Percentiles rank a stretch among this genome's conserved stretches.
phyloP scores from a whole-genome alignment of 2,888 invertebrate genomes.

The Biston stratarius region DNA sequence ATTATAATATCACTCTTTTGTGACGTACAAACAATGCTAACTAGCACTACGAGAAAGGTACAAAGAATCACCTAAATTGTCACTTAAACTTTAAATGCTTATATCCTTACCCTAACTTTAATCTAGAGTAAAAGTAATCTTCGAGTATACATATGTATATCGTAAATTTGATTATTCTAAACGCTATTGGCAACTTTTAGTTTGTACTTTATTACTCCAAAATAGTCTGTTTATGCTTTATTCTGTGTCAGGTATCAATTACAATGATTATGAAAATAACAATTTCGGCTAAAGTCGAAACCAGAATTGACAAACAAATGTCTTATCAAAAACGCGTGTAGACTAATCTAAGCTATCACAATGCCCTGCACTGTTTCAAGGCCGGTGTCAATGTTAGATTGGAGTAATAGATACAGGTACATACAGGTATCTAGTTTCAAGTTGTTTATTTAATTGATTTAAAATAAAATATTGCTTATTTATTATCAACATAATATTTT shows the following conservation, averaged over 20 bases:
- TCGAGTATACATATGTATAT: too few species aligned
- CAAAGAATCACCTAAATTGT: too few species aligned
- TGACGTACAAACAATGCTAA: too few species aligned
- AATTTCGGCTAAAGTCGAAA: background rate
- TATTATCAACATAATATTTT: background rate
- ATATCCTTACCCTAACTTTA: too few species aligned
- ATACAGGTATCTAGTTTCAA: background rate
- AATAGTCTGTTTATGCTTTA: background rate
- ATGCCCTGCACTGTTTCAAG: slow-evolving; percentile 14
- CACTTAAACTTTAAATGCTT: too few species aligned
- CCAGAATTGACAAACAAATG: slow-evolving; percentile 13
- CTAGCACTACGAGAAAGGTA: too few species aligned
- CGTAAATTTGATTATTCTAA: too few species aligned
- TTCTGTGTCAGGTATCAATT: background rate
- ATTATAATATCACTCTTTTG: too few species aligned
- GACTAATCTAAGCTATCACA: slow-evolving; percentile 21
- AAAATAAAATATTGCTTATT: background rate
- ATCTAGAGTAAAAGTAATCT: too few species aligned
- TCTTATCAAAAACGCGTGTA: slow-evolving; percentile 25
- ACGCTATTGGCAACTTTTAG: too few species aligned
- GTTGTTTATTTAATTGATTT: background rate
- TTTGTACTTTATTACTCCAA: too few species aligned
- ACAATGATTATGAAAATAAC: background rate
- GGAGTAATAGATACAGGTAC: background rate
- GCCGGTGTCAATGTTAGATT: slow-evolving; percentile 22